Evolutionary conservation across 2,113 vertebrate genomes (phyloP).

Genomic region (Zonotrichia leucophrys): DNA sequence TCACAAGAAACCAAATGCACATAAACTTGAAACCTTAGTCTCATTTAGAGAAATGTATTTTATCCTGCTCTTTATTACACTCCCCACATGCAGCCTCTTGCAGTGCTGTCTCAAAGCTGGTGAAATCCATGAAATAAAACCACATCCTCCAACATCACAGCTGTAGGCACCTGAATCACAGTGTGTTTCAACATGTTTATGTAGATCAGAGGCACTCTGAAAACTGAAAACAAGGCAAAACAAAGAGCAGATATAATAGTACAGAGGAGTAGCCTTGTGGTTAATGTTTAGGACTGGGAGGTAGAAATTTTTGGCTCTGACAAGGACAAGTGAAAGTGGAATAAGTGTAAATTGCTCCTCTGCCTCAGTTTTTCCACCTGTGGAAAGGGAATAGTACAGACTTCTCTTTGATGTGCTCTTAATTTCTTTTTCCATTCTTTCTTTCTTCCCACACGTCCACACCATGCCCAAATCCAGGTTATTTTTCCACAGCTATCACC

Average conservation of each 20-base stretch:
- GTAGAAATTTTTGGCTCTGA: slow-evolving; percentile 40
- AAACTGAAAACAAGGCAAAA: slow-evolving; percentile 70
- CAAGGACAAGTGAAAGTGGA: slow-evolving; percentile 39
- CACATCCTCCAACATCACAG: slow-evolving; percentile 77
- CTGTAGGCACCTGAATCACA: slow-evolving; percentile 77
- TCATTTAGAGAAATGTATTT: background rate
- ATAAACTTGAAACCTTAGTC: background rate
- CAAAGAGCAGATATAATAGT: slow-evolving; percentile 43
- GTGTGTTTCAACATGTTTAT: slow-evolving; percentile 79
- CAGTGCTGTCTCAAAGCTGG: slow-evolving; percentile 69
- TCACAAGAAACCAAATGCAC: background rate
- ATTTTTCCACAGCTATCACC: background rate
- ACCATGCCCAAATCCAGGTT: background rate
- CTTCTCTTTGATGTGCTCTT: slow-evolving; percentile 29
- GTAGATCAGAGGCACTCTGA: slow-evolving; percentile 76
- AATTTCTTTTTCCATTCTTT: slow-evolving; percentile 31
- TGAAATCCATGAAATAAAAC: slow-evolving; percentile 70
- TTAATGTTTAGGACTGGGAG: slow-evolving; percentile 46
- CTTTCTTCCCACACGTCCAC: slow-evolving; percentile 42
- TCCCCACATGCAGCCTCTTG: slow-evolving; percentile 71
- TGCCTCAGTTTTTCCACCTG: slow-evolving; percentile 46
- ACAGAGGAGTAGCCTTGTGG: slow-evolving; percentile 35
- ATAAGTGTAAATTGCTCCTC: slow-evolving; percentile 20
- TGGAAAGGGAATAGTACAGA: background rate
- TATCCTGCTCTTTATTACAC: background rate